Evolutionary conservation across 1,140 invertebrate genomes (phyloP), one percentile per base, ranked within the genome.

Genomic region (Lucilia sericata): DNA sequence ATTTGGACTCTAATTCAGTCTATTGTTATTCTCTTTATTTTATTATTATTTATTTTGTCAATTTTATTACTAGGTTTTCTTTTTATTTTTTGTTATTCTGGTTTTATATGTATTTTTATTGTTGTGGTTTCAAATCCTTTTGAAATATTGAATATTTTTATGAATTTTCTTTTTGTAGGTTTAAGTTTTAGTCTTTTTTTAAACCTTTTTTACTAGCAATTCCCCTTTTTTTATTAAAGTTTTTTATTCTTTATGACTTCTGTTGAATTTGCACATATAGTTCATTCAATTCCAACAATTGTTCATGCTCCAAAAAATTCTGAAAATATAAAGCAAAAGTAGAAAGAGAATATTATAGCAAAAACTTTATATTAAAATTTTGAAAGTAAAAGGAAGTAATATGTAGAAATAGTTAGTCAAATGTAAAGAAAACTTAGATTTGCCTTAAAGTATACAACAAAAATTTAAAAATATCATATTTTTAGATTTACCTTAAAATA

Each of bases 1-100:
- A 90, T 90, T 90, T 90, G 88, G 88, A 89, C 88, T 88, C 88
- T 89, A 88, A 88, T 89, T 90, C 88, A 90, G 88, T 90, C 88
- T 90, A 90, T 90, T 89, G 88, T 89, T 88, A 87, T 85, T 81
- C 80, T 21, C 70, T 25, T 84, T 80, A 12, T 78, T 30, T 83
- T 83, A 10, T 84, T 85, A 55, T n/a, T 51, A 74, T 65, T 42
- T 42, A 42, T 42, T 76, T 76, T 76, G 19, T 25, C 55, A 4
- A 21, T 70, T 70, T 70, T 42, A 42, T 55, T 55, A 55, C 12
- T 55, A 55, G 1, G 12, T 12, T 55, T 1, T 70, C 0, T 70
- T 70, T 2, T 30, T 55, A 3, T 70, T 12, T 70, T 70, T 2
- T 30, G 25, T 30, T 70, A 21, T 70, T 70, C 9, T 25, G n/a